Evolutionary conservation across 2,113 vertebrate genomes (phyloP).

Genomic region (Acanthisitta chloris): DNA sequence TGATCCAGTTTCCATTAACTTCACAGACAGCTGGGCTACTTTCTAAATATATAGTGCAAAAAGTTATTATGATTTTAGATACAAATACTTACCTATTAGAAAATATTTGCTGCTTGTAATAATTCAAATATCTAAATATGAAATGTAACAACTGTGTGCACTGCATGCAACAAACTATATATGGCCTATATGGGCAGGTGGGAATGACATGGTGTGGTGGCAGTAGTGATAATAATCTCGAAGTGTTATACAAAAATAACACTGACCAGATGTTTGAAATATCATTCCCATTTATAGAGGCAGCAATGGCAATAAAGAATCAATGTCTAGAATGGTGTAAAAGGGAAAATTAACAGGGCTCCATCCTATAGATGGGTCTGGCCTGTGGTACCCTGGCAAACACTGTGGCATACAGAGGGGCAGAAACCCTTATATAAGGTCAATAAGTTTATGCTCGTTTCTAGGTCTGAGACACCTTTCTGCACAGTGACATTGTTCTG

Average conservation of each 20-base stretch:
- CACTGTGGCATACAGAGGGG: neutral
- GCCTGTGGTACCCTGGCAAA: fast-evolving
- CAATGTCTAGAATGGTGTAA: neutral
- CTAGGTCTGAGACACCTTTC: neutral
- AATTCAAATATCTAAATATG: neutral
- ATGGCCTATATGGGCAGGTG: neutral
- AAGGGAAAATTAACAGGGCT: neutral
- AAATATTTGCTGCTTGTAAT: neutral
- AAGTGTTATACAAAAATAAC: neutral
- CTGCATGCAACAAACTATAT: neutral
- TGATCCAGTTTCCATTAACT: neutral
- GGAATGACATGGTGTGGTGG: neutral
- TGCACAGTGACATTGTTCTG: neutral
- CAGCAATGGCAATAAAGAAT: neutral
- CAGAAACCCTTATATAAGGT: neutral
- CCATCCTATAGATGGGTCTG: neutral
- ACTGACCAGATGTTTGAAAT: neutral
- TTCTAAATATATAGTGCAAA: neutral
- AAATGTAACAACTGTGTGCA: neutral
- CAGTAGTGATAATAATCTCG: neutral
- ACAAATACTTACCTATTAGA: neutral
- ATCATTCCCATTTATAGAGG: too few species aligned
- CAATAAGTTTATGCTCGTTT: neutral
- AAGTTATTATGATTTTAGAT: neutral
- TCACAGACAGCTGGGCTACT: neutral